Conservation (phyloP, 2,797 vertebrate species). For the Margarornis squamiger region DNA sequence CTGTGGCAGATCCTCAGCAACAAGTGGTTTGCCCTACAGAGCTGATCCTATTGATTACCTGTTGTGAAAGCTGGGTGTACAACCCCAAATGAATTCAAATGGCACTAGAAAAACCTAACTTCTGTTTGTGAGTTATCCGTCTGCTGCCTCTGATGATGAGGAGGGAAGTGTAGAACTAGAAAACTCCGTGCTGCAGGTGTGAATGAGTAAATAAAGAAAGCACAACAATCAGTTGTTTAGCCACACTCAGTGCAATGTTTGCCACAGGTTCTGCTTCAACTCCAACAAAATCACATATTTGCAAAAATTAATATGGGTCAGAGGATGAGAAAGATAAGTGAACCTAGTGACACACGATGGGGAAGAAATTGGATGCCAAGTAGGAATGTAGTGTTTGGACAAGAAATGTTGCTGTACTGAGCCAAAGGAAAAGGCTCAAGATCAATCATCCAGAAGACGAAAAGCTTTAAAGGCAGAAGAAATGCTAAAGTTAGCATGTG, state of each 20-base stretch:
- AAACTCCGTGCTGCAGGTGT: background rate
- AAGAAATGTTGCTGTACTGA: slow-evolving; percentile 32
- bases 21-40: background rate
- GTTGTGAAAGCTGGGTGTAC: background rate
- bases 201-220: background rate
- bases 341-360: slow-evolving; percentile 42
- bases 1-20: background rate
- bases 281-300: background rate
- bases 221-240: background rate
- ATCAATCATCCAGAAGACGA: slow-evolving; percentile 72
- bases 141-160: background rate
- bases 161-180: background rate
- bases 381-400: slow-evolving; percentile 51
- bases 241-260: background rate
- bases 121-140: background rate
- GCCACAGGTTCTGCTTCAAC: background rate
- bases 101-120: background rate
- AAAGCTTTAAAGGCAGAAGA: slow-evolving; percentile 72
- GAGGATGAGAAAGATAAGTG: slow-evolving; percentile 51
- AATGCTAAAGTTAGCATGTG: slow-evolving; percentile 77
- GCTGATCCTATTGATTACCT: background rate
- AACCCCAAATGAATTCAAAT: background rate
- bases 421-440: slow-evolving; percentile 73
- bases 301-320: slow-evolving; percentile 25
- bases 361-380: slow-evolving; percentile 49